A percentile compares a stretch with the other conserved stretches of the same genome.
Evolutionary conservation across 2,113 vertebrate genomes (phyloP).

Genomic region (Dromiciops gliroides): DNA sequence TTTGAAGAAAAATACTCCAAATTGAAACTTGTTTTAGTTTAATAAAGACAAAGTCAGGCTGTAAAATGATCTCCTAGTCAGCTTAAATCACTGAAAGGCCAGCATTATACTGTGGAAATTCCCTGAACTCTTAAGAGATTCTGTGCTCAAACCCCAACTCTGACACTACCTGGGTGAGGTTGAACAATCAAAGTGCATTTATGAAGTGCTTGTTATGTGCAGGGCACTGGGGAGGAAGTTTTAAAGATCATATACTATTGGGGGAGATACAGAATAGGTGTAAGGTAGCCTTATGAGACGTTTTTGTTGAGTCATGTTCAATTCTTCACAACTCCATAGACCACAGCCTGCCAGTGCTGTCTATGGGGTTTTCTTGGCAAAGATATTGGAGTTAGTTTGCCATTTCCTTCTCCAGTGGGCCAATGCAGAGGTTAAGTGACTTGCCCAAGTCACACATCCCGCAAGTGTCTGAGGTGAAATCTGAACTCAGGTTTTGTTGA

Average conservation of each 20-base stretch:
- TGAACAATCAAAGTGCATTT: not conserved
- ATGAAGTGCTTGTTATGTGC: not conserved
- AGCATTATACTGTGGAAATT: not conserved
- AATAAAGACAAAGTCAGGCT: not conserved
- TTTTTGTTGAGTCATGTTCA: no score
- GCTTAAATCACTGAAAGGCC: not conserved
- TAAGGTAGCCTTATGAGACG: no score
- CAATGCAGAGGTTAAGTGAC: no score
- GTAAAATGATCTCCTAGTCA: not conserved
- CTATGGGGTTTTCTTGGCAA: no score
- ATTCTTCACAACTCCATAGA: no score
- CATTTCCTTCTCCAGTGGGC: no score
- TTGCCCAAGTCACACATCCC: no score
- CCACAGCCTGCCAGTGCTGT: no score
- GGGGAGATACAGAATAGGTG: not conserved
- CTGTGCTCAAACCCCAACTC: not conserved
- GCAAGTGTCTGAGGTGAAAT: no score
- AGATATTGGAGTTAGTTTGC: no score
- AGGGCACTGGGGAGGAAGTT: not conserved
- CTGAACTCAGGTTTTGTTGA: no score
- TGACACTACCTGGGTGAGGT: not conserved
- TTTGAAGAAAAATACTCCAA: not conserved
- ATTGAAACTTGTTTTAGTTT: not conserved
- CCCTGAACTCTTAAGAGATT: not conserved
- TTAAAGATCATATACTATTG: not conserved